Base-by-base conservation (phyloP, 1,140 invertebrate species). In the Centruroides sculpturatus region DNA sequence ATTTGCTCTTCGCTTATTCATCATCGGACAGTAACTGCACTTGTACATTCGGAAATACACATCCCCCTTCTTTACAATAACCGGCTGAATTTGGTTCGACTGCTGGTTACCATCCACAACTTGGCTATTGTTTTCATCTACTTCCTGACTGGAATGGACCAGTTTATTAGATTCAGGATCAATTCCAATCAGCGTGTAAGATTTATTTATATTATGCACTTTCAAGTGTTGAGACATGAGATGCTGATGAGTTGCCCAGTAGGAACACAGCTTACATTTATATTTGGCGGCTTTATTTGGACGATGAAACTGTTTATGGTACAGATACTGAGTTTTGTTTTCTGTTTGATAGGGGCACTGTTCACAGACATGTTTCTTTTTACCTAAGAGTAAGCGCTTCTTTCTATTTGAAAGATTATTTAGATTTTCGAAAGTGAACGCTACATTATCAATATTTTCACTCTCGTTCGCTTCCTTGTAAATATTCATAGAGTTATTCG, bases 221-320 rank as follows among this genome's bases (percentile, higher is more conserved):
- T 85, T 78, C 68, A 84, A 76, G 71, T 90, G 87, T 68, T 88
- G 85, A 67, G 83, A 82, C 3, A 92, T 74, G 11, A 90, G 76
- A 68, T 89, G 83, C 52, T 83, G 79, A 71, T 86, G 85, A 41
- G 82, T 85, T 1, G 89, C 87, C 70, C 86, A 88, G 69, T 89
- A 92, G 62, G 83, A 82, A 72, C 88, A 92, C 59, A 83, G 74
- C 1, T 80, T 79, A 72, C 89, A 92, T 71, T 87, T 85, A 72
- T 85, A 90, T 35, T 82, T 82, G 35, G 71, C 71, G n/a, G 69
- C 66, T 9, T 69, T 66, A 55, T 68, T 68, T 11, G 84, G 80
- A 50, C 85, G 80, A 70, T 92, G 88, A 69, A 91, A 86, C 70
- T 91, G 86, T 66, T 86, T 85, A 67, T 91, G 87, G 71, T 90